Evolutionary conservation across 2,797 vertebrate genomes (phyloP).

Genomic region (Melanotaenia trifasciata): DNA sequence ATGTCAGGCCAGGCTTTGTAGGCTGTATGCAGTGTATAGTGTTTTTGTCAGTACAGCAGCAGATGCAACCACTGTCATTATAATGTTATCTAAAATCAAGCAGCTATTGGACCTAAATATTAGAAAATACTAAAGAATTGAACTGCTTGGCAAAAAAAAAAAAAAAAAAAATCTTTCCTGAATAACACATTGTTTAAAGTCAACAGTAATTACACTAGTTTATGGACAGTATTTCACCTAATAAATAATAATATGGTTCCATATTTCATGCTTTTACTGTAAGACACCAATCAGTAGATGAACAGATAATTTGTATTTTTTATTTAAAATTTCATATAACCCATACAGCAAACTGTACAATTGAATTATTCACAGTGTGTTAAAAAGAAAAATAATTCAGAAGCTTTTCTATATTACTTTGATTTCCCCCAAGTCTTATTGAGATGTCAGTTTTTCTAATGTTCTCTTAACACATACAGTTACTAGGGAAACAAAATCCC

Average conservation of each 20-base stretch:
- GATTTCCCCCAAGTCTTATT: constrained; percentile 75
- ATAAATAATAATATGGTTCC: not conserved
- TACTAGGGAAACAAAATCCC: constrained; percentile 93
- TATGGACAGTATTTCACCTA: not conserved
- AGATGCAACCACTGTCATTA: no score
- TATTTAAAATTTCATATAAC: constrained; percentile 99
- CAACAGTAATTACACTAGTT: not conserved
- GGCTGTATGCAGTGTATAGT: no score
- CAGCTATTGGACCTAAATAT: no score
- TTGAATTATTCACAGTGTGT: constrained; percentile 99
- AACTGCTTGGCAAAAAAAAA: no score
- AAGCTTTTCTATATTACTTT: constrained; percentile 77
- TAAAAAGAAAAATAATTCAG: constrained; percentile 96
- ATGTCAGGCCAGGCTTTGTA: no score
- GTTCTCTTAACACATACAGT: constrained; percentile 93
- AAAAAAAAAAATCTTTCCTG: no score
- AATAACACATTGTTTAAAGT: no score
- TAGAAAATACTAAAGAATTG: no score
- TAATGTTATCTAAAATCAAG: no score
- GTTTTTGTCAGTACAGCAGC: no score
- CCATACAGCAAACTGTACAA: constrained; percentile 99
- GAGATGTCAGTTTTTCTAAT: constrained; percentile 81
- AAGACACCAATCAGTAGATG: constrained; percentile 27
- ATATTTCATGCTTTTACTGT: not conserved
- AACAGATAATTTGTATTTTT: constrained; percentile 81